These are phyloP conservation scores for Apteryx mantelli DNA, from an alignment of 2,113 vertebrate species.

Conservation along the genomic window DNA sequence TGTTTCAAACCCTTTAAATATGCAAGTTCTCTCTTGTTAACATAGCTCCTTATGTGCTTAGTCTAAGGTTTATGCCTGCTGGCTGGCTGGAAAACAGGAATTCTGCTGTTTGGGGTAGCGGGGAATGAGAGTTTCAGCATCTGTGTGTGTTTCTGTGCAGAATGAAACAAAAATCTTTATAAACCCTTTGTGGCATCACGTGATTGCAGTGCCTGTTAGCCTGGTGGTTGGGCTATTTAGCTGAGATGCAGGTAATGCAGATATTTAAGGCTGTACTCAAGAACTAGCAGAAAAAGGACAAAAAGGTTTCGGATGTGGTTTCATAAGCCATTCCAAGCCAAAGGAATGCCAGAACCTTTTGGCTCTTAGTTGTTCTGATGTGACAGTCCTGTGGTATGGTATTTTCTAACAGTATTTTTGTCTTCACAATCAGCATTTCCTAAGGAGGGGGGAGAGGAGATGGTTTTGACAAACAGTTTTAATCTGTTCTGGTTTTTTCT, in stretches of 20 bases:
- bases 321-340: background rate
- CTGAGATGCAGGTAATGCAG: background rate
- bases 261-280: background rate
- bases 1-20: background rate
- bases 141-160: background rate
- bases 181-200: background rate
- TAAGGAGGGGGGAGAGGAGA: background rate
- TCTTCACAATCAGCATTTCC: background rate
- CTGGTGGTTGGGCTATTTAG: background rate
- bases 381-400: rapidly evolving
- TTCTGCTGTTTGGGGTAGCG: background rate
- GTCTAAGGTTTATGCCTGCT: background rate
- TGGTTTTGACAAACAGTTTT: background rate
- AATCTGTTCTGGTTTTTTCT: background rate
- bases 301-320: background rate
- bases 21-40: background rate
- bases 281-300: background rate
- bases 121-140: background rate
- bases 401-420: background rate
- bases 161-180: background rate
- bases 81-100: background rate
- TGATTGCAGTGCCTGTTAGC: background rate
- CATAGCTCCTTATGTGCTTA: background rate
- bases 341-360: background rate
- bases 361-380: background rate